A percentile compares a stretch with the other conserved stretches of the same genome.
These are phyloP conservation scores for Triplophysa yarkandensis DNA, from an alignment of 2,797 vertebrate genomes.

Conservation along the genomic window DNA sequence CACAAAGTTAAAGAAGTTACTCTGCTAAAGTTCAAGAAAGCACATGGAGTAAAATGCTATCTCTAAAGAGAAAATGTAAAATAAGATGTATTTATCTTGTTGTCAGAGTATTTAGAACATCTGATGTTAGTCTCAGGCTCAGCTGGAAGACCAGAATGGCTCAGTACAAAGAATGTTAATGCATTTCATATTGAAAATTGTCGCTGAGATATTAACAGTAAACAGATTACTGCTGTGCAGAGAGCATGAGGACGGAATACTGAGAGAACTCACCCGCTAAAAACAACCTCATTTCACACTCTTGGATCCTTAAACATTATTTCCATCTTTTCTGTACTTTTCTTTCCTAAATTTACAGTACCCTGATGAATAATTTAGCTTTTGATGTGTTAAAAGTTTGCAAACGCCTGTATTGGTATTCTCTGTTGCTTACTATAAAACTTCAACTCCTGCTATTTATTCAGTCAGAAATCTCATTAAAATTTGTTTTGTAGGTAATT, in stretches of 20 bases:
- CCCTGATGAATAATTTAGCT: not conserved
- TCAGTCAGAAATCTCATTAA: not conserved
- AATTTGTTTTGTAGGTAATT: not conserved
- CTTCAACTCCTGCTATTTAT: not conserved
- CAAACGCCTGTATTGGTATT: not conserved
- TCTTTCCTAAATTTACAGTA: not conserved
- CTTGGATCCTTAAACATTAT: not conserved
- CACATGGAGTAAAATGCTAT: not conserved
- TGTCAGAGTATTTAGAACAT: constrained; percentile 37
- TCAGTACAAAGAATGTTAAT: constrained; percentile 45
- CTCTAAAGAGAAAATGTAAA: not conserved
- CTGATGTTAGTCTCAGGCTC: constrained; percentile 29
- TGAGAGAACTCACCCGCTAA: constrained; percentile 40
- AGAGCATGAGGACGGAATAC: constrained; percentile 26
- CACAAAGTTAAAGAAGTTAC: not conserved
- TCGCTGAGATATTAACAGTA: constrained; percentile 46
- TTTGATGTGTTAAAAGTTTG: not conserved
- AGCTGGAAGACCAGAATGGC: constrained; percentile 33
- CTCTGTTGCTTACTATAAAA: not conserved
- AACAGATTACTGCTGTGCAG: constrained; percentile 45
- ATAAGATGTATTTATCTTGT: constrained; percentile 5
- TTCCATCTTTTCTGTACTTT: not conserved
- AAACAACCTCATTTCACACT: constrained; percentile 20
- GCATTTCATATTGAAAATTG: constrained; percentile 47
- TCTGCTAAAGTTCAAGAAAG: not conserved